Conservation (phyloP, 1,140 invertebrate genomes). For the Nylanderia fulva region DNA sequence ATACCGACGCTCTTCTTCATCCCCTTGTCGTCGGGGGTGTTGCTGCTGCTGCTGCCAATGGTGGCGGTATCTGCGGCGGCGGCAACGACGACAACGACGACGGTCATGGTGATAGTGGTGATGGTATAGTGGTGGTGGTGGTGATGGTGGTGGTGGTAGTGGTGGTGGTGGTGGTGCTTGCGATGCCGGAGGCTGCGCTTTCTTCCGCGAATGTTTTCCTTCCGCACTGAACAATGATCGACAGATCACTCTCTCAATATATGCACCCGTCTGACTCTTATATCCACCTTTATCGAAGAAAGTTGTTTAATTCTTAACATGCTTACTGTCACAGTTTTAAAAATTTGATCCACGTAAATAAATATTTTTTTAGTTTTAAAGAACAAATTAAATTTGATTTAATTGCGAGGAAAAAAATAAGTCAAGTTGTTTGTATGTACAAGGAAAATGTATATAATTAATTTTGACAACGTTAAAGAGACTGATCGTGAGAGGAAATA, state of each 20-base stretch:
- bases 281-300: not conserved
- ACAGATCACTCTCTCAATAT: conserved; percentile 25
- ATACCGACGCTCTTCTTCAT: conserved; percentile 78
- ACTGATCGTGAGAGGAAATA: not conserved
- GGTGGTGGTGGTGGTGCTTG: conserved; percentile 12
- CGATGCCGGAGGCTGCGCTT: conserved; percentile 72
- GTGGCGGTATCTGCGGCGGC: conserved; percentile 52
- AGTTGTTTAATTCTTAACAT: not conserved
- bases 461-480: not conserved
- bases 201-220: conserved; percentile 70
- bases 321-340: not conserved
- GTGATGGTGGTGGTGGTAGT: conserved; percentile 5
- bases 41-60: conserved; percentile 59
- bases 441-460: not conserved
- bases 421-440: too few species aligned
- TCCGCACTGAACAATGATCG: conserved; percentile 42
- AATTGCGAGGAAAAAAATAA: too few species aligned
- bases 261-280: conserved; percentile 2
- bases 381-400: too few species aligned
- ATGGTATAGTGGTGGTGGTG: conserved; percentile 1
- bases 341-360: not conserved
- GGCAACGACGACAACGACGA: conserved; percentile 14
- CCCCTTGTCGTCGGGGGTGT: conserved; percentile 76
- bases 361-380: too few species aligned
- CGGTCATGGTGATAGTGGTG: conserved; percentile 33